Evolutionary conservation across 2,888 invertebrate species (phyloP), one percentile per base, ranked within the genome.

Genomic region (Oscheius onirici): DNA sequence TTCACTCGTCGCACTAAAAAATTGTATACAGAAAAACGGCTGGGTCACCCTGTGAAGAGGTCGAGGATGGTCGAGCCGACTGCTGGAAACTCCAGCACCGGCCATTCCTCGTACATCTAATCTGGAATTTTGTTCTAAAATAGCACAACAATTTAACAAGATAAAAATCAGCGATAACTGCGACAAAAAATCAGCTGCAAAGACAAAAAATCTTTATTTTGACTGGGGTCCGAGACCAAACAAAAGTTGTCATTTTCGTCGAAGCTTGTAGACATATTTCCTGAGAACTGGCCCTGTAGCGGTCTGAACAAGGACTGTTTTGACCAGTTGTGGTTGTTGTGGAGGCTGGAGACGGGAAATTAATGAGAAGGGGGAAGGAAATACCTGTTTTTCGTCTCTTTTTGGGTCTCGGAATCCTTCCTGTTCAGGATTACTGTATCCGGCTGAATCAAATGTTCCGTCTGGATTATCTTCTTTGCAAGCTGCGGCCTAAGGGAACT

Each of bases 91-190:
- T 85, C 84, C 72, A 86, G 78, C 55, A 80, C 72, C 68, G 86
- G 85, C 86, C 86, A 86, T 76, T 85, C 81, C 54, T 82, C 81
- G 74, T 82, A 79, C 80, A 83, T 81, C 54, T 34, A 8, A 34
- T 34, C 34, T 34, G 34, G 8, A 34, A 3, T 6, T 34, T 34
- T 34, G 3, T 8, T 8, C 3, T 34, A 34, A 34, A 6, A 34
- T 34, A 3, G 34, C 5, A 41, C 6, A 41, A 40, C 8, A 22
- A 58, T n/a, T 1, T 26, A 52, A 24, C n/a, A 20, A 55, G 34
- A 28, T 55, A 55, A 26, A 26, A 26, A 26, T 2, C 13, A 26
- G 28, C 8, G 20, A 17, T 17, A 40, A 58, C 58, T 20, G 41
- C 3, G 34, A 34, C 34, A 55, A n/a, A 28, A 26, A 55, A 26